Evolutionary conservation across 1,140 invertebrate genomes (phyloP).

Genomic region (Littorina saxatilis): DNA sequence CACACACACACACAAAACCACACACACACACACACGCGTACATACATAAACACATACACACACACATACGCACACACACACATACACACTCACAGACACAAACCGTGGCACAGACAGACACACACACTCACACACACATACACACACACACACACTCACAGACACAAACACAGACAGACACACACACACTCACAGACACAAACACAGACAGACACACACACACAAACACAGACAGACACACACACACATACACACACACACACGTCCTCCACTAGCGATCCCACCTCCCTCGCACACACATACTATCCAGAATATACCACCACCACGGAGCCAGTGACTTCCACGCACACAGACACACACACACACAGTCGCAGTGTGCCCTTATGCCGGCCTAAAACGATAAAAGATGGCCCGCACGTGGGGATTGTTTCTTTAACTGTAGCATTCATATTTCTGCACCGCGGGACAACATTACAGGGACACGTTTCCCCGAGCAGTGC

Average conservation of each 20-base stretch:
- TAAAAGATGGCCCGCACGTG: no score
- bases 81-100: no score
- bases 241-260: background rate
- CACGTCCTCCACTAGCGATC: background rate
- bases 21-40: background rate
- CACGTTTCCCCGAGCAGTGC: no score
- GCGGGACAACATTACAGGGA: no score
- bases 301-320: no score
- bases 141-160: slow-evolving; percentile 1
- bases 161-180: slow-evolving; percentile 10
- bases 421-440: no score
- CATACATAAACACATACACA: background rate
- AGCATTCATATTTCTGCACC: no score
- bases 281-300: no score
- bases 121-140: no score
- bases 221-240: slow-evolving; percentile 10
- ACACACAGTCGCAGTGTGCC: background rate
- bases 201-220: background rate
- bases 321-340: no score
- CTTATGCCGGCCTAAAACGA: background rate
- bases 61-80: no score
- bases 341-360: background rate
- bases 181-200: background rate
- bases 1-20: background rate
- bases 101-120: no score